phyloP scores from a whole-genome alignment of 2,113 vertebrate species.

The Chrysemys picta region DNA sequence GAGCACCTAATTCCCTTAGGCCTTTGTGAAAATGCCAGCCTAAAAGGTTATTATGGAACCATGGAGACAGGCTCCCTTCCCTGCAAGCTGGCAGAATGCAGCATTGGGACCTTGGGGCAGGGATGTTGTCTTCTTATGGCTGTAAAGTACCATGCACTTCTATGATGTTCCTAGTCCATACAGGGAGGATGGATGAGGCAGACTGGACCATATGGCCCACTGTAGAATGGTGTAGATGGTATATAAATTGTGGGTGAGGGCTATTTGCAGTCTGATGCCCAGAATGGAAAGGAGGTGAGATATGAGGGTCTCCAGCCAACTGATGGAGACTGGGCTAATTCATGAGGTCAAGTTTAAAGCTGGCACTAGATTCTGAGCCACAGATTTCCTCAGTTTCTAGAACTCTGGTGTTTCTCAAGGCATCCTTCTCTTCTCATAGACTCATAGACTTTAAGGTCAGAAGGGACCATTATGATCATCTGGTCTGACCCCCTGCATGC shows the following conservation, averaged over 20 bases:
- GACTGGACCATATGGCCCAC: not conserved
- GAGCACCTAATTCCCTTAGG: not conserved
- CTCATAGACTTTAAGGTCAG: too few species aligned
- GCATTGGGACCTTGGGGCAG: not conserved
- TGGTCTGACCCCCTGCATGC: too few species aligned
- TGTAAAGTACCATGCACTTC: not conserved
- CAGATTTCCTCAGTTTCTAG: not conserved
- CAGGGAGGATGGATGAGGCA: not conserved
- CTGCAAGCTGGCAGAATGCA: not conserved
- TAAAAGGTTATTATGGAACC: not conserved
- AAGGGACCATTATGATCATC: too few species aligned
- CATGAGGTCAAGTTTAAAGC: not conserved
- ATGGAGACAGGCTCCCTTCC: not conserved
- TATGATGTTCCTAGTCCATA: not conserved
- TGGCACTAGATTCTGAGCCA: not conserved
- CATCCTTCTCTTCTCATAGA: not conserved
- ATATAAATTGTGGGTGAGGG: not conserved
- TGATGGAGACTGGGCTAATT: not conserved
- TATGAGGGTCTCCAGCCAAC: not conserved
- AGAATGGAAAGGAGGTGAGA: not conserved
- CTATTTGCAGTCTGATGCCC: not conserved
- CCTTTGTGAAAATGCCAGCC: not conserved
- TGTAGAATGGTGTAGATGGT: not conserved
- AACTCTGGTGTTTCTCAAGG: not conserved
- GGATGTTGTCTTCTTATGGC: not conserved